Evolutionary conservation across 2,797 vertebrate species (phyloP), one percentile per base, ranked within the genome.

Genomic region (Gymnodraco acuticeps): DNA sequence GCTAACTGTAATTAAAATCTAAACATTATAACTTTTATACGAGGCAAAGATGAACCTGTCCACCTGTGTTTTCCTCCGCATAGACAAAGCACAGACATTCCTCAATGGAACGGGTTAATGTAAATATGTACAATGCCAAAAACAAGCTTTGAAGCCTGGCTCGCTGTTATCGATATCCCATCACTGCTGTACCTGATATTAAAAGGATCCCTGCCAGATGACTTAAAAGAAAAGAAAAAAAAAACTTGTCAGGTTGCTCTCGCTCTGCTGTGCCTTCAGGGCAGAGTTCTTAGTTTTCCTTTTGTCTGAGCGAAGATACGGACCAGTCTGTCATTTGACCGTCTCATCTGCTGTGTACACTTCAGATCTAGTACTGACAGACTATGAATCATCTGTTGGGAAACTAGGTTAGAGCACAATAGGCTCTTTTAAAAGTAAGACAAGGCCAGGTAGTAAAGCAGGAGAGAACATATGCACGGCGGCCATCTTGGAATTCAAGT

Each of bases 401-500:
- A 93, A 93, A 92, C 85, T 92, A 81, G 91, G 89, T 92, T 92
- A 88, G 71, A 88, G 82, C 79, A 93, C 90, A 93, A 93, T 88
- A 77, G 89, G 75, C 88, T 88, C 87, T 91, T 93, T 89, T 92
- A 87, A 78, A 87, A 78, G 73, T 46, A 52, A 82, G 61, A 75
- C 70, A 69, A 73, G 82, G 69, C 54, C 68, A 64, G 83, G 70
- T 75, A 71, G 78, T 79, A 79, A 85, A 82, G 85, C 43, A 14
- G 60, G 33, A 58, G 65, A 75, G 59, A 78, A 71, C 61, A 54
- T 70, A 76, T 78, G 65, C 10, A 13, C 0, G 2, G 73, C 41
- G 2, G 84, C 83, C 88, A 88, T 89, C 70, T 88, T 90, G 81
- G 75, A 86, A 79, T 69, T 68, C 7, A 41, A 58, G 70, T 75